phyloP scores from a whole-genome alignment of 2,888 invertebrate species.

The Pasiphila rectangulata region DNA sequence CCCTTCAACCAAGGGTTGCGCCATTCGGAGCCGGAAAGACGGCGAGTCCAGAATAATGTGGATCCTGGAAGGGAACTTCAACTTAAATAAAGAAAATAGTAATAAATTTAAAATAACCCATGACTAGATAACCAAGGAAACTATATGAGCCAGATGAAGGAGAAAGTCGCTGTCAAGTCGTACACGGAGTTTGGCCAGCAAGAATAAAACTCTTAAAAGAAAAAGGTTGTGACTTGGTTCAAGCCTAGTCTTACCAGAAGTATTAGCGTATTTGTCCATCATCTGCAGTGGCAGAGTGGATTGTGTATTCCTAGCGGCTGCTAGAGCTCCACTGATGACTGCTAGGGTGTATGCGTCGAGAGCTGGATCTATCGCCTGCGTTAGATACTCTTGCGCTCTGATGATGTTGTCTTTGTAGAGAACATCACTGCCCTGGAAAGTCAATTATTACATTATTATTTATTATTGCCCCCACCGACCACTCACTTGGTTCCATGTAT shows the following conservation, averaged over 20 bases:
- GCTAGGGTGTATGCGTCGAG: conserved; percentile 88
- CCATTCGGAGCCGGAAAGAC: conserved; percentile 57
- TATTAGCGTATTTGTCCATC: conserved; percentile 73
- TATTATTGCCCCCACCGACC: no score
- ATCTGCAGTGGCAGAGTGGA: conserved; percentile 81
- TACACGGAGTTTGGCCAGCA: no score
- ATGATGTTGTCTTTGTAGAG: conserved; percentile 85
- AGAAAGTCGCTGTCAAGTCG: no score
- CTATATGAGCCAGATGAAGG: no score
- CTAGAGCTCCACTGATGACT: conserved; percentile 87
- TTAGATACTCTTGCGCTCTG: conserved; percentile 88
- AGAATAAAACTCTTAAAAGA: no score
- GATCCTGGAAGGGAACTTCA: conserved; percentile 43
- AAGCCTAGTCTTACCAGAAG: conserved; percentile 67
- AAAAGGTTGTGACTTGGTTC: no score
- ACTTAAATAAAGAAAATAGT: background rate
- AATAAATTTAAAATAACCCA: no score
- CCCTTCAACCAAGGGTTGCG: conserved; percentile 68
- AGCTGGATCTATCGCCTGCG: conserved; percentile 82
- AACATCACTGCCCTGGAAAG: conserved; percentile 56
- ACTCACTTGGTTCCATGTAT: no score
- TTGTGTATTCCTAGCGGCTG: conserved; percentile 86
- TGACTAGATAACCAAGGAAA: no score
- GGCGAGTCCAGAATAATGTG: conserved; percentile 67
- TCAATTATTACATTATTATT: background rate